Percentiles rank a stretch among this genome's conserved stretches.
These are phyloP conservation scores for Pristis pectinata DNA, from an alignment of 2,797 vertebrate species.

Conservation along the genomic window DNA sequence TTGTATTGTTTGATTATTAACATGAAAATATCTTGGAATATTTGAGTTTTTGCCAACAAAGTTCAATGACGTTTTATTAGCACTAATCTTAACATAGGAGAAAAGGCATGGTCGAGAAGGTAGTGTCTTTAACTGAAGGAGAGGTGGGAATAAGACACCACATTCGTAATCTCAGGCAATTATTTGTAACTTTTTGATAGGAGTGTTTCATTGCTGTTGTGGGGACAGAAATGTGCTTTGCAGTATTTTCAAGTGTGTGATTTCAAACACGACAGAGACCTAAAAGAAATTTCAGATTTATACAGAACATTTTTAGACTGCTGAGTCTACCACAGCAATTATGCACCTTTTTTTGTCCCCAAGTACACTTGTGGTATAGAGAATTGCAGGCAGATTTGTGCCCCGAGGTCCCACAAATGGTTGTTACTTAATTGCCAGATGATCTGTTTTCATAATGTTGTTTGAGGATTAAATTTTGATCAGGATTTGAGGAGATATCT, in stretches of 20 bases:
- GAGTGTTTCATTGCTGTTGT: neutral
- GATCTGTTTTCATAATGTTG: neutral
- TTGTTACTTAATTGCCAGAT: neutral
- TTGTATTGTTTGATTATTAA: neutral
- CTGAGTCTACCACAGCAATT: neutral
- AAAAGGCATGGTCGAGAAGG: neutral
- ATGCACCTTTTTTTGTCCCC: neutral
- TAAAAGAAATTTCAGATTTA: neutral
- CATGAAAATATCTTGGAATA: neutral
- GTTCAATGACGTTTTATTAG: neutral
- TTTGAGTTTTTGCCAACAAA: neutral
- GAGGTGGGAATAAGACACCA: neutral
- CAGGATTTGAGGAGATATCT: neutral
- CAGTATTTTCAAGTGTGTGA: neutral
- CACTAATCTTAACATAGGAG: neutral
- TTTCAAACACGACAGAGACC: neutral
- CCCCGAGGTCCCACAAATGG: neutral
- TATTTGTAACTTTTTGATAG: neutral
- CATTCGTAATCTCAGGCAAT: neutral
- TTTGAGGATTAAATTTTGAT: neutral
- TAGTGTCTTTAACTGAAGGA: neutral
- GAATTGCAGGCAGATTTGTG: neutral
- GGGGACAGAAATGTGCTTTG: neutral
- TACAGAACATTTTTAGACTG: neutral
- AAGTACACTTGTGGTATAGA: neutral